A percentile compares a stretch with the other conserved stretches of the same genome.
Evolutionary conservation across 1,140 invertebrate species (phyloP).

Genomic region (Procambarus clarkii): DNA sequence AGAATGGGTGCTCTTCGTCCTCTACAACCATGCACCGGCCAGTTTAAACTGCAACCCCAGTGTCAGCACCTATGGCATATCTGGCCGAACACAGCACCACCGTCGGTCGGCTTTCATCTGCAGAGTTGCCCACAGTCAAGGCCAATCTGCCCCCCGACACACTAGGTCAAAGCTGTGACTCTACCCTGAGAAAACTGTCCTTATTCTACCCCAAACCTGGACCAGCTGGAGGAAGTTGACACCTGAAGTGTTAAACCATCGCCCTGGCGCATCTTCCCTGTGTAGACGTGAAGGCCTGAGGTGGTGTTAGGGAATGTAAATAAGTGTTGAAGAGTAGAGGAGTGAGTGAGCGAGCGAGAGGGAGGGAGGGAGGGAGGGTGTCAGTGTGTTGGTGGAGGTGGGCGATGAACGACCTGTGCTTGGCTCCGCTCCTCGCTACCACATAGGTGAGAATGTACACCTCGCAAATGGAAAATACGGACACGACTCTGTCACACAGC

Average conservation of each 20-base stretch:
- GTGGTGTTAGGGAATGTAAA: neutral
- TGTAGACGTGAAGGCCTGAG: neutral
- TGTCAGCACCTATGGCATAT: too few species aligned
- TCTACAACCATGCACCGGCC: too few species aligned
- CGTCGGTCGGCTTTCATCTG: neutral
- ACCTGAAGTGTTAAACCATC: neutral
- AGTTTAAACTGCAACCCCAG: too few species aligned
- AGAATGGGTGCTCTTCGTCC: too few species aligned
- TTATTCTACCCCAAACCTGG: neutral
- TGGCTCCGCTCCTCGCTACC: neutral
- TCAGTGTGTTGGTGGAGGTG: conserved; percentile 7
- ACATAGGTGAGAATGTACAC: neutral
- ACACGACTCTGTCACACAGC: neutral
- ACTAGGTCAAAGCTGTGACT: conserved; percentile 13
- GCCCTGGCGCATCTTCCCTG: neutral
- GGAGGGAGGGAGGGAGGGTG: neutral
- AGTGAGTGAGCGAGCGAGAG: neutral
- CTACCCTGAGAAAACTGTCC: neutral
- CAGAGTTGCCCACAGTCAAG: neutral
- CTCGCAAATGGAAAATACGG: neutral
- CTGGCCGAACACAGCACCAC: neutral
- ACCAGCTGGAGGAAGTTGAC: neutral
- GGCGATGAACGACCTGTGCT: neutral
- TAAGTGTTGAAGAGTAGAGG: neutral
- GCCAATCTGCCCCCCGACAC: neutral